These are phyloP conservation scores for Erpetoichthys calabaricus DNA, from an alignment of 2,797 vertebrate species.

Conservation along the genomic window DNA sequence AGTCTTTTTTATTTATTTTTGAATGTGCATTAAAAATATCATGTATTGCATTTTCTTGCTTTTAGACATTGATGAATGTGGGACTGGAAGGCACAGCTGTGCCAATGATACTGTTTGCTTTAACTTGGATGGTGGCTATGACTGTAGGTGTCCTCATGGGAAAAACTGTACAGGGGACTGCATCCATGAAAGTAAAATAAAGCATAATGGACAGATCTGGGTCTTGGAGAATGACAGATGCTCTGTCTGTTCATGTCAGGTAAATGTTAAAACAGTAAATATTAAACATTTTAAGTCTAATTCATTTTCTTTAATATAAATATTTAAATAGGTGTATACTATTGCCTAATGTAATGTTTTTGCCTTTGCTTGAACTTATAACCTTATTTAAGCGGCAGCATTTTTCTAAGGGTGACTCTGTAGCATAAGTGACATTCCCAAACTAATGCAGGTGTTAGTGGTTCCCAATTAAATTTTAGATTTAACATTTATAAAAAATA, in stretches of 20 bases:
- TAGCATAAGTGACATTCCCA: not conserved
- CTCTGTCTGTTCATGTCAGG: conserved; percentile 94
- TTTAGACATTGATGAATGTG: conserved; percentile 91
- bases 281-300: conserved; percentile 1
- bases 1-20: conserved; percentile 1
- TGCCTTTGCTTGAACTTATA: not conserved
- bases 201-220: conserved; percentile 94
- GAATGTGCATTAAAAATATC: conserved; percentile 20
- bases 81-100: conserved; percentile 80
- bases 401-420: not conserved
- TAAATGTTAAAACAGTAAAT: conserved; percentile 32
- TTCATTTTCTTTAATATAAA: not conserved
- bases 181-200: conserved; percentile 79
- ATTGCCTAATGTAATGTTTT: not conserved
- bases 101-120: conserved; percentile 93
- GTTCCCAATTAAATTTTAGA: no score
- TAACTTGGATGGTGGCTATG: conserved; percentile 92
- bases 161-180: conserved; percentile 96
- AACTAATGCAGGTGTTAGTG: no score
- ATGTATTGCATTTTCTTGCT: conserved; percentile 19
- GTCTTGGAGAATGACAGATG: conserved; percentile 88
- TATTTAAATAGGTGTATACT: conserved; percentile 9
- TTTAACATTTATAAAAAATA: no score
- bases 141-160: conserved; percentile 90
- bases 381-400: not conserved